A percentile compares a stretch with the other conserved stretches of the same genome.
phyloP scores from a whole-genome alignment of 2,888 invertebrate genomes.

The Crocallis elinguaria region DNA sequence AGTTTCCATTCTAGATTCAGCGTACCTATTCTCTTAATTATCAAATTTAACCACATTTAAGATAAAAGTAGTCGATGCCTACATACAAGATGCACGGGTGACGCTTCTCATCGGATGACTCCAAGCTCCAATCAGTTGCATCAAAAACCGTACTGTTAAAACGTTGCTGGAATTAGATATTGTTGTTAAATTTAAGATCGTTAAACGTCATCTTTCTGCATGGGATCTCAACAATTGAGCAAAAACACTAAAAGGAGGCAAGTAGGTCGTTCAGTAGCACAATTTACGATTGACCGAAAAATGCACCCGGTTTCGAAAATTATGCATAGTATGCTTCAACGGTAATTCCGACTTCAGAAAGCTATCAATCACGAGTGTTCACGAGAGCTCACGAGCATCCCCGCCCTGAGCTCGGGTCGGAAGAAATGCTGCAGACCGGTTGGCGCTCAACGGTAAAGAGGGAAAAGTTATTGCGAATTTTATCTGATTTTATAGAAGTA shows the following conservation, averaged over 20 bases:
- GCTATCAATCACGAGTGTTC: conserved; percentile 39
- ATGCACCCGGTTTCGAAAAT: conserved; percentile 23
- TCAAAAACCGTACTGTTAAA: no score
- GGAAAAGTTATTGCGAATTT: conserved; percentile 36
- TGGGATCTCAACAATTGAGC: not conserved
- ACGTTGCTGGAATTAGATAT: no score
- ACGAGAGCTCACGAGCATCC: not conserved
- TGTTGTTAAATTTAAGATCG: no score
- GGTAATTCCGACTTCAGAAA: conserved; percentile 7
- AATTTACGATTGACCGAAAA: conserved; percentile 30
- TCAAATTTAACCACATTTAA: no score
- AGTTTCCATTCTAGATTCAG: no score
- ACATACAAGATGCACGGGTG: no score
- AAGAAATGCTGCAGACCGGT: conserved; percentile 43
- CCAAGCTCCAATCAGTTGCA: no score
- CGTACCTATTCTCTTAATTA: no score
- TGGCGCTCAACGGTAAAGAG: conserved; percentile 43
- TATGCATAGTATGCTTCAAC: conserved; percentile 11
- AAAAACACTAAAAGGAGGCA: not conserved
- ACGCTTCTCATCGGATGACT: no score
- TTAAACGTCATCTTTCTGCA: no score
- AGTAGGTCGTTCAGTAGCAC: conserved; percentile 21
- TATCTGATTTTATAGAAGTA: conserved; percentile 16
- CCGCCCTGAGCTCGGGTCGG: conserved; percentile 23
- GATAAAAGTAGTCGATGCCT: no score